phyloP scores from a whole-genome alignment of 2,888 invertebrate species.

The Macaria liturata region DNA sequence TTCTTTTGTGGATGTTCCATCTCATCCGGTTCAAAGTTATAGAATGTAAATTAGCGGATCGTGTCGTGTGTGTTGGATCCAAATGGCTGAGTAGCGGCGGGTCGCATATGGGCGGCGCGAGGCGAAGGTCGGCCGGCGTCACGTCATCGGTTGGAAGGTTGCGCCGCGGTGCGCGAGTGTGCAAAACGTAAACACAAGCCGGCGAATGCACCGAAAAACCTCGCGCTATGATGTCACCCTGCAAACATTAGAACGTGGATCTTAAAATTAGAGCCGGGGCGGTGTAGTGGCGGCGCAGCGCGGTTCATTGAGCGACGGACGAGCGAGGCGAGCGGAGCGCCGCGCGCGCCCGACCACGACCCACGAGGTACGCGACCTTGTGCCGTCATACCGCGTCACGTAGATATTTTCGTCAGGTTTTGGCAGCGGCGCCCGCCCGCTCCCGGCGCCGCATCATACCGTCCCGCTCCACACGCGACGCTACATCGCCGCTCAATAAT shows the following conservation, averaged over 20 bases:
- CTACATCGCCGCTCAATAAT: constrained; percentile 40
- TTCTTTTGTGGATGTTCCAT: constrained; percentile 21
- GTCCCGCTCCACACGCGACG: constrained; percentile 50
- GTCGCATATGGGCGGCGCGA: constrained; percentile 39
- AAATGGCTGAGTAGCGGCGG: constrained; percentile 6
- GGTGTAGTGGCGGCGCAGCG: constrained; percentile 65
- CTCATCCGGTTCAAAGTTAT: constrained; percentile 26
- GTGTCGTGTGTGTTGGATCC: constrained; percentile 13
- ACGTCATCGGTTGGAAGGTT: constrained; percentile 59
- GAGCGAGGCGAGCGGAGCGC: constrained; percentile 78
- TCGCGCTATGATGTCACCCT: constrained; percentile 77
- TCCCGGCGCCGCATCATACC: constrained; percentile 54
- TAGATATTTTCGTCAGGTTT: constrained; percentile 77
- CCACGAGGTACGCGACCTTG: constrained; percentile 78
- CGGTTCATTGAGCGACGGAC: constrained; percentile 81
- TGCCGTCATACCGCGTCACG: constrained; percentile 69
- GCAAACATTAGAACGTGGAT: constrained; percentile 74
- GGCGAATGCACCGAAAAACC: constrained; percentile 72
- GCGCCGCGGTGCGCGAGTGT: constrained; percentile 56
- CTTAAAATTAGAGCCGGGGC: constrained; percentile 75
- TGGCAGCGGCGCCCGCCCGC: constrained; percentile 68
- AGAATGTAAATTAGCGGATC: constrained; percentile 3
- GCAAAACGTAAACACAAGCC: constrained; percentile 75
- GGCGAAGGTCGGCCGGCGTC: constrained; percentile 53
- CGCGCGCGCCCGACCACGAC: constrained; percentile 75